Conservation (phyloP, 1,140 invertebrate species). For the Zeugodacus cucurbitae region DNA sequence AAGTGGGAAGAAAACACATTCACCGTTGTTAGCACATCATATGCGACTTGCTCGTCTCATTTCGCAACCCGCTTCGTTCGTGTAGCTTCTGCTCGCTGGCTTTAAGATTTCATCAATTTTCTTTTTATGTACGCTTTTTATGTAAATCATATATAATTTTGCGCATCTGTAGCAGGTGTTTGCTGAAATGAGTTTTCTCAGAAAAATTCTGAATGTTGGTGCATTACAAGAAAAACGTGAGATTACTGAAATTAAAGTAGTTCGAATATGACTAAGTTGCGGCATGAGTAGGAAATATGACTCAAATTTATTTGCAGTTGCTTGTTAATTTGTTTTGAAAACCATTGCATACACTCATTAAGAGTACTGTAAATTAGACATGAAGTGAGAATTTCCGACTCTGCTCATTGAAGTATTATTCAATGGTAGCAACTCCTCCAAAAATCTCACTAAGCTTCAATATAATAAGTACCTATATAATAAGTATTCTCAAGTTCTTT, state of each 20-base stretch:
- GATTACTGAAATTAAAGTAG: background rate
- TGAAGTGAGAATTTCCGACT: no score
- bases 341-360: no score
- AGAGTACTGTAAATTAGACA: no score
- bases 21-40: background rate
- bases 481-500: no score
- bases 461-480: no score
- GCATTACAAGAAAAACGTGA: background rate
- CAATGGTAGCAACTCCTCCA: no score
- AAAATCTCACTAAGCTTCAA: no score
- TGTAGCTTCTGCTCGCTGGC: background rate
- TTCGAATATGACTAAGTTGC: background rate
- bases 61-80: background rate
- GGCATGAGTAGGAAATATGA: background rate
- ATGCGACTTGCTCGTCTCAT: background rate
- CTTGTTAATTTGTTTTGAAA: no score
- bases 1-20: background rate
- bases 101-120: slow-evolving; percentile 24
- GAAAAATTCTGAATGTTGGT: background rate
- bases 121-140: background rate
- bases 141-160: background rate
- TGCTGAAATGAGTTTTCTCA: background rate
- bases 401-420: no score
- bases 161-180: background rate
- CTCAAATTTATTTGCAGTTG: background rate